Evolutionary conservation across 2,113 vertebrate genomes (phyloP).

Genomic region (Coptodon rendalli): DNA sequence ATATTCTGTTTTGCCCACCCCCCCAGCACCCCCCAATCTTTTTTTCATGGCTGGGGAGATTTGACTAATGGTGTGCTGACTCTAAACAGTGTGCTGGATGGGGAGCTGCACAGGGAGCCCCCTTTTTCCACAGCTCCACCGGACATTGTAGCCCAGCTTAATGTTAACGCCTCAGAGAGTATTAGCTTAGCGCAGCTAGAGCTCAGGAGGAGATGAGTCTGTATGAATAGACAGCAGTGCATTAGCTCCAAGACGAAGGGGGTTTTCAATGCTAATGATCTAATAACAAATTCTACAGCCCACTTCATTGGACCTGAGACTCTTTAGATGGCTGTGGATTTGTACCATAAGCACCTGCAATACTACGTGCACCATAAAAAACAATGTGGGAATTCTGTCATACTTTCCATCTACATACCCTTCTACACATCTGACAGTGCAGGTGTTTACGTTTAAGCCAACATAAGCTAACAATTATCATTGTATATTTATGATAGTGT

Average conservation of each 20-base stretch:
- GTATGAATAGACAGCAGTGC: conserved; percentile 42
- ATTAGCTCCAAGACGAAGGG: conserved; percentile 30
- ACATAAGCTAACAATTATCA: not conserved
- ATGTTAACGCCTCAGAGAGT: conserved; percentile 60
- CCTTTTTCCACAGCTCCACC: conserved; percentile 22
- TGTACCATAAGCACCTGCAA: conserved; percentile 13
- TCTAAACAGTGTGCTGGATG: conserved; percentile 56
- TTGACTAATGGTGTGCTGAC: conserved; percentile 71
- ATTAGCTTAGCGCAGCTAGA: conserved; percentile 53
- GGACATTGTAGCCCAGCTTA: conserved; percentile 63
- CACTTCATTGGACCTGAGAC: conserved; percentile 29
- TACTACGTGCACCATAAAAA: conserved; percentile 1
- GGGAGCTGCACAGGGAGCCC: conserved; percentile 34
- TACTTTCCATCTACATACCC: not conserved
- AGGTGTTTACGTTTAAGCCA: not conserved
- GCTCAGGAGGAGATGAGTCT: conserved; percentile 32
- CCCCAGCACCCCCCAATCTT: not conserved
- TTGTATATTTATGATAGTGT: not conserved
- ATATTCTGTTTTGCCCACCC: conserved; percentile 79
- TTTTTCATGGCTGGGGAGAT: conserved; percentile 64
- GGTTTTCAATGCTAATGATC: conserved; percentile 52
- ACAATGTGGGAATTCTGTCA: not conserved
- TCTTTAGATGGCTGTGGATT: conserved; percentile 2
- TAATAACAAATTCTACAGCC: conserved; percentile 44
- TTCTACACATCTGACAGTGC: not conserved